Evolutionary conservation across 2,888 invertebrate species (phyloP), one percentile per base, ranked within the genome.

Genomic region (Sarcophaga carnaria): DNA sequence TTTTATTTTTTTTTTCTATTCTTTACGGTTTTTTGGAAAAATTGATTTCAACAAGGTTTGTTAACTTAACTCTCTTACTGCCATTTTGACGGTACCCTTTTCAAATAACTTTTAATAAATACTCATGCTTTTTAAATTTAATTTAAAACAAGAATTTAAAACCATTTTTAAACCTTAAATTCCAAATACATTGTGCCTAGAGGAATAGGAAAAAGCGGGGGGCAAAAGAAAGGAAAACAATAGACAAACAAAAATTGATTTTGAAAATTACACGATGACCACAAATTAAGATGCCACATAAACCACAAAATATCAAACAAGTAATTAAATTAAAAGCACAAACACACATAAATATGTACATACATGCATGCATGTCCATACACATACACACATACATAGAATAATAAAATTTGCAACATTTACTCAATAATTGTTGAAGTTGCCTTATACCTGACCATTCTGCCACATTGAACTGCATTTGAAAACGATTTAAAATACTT

Each of bases 261-360:
- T 81, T 81, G 67, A 72, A 87, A 78, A 78, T 79, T 71, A 79
- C 69, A 83, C 77, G 80, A 77, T 81, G 84, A 82, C 88, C 88
- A 86, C 84, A 86, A 86, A 88, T 88, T 86, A 84, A 84, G 84
- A 83, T 80, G 81, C 86, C 88, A 88, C 86, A 86, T 82, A 77
- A 84, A 80, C 88, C 86, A 67, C 84, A 82, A 83, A 77, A 88
- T 77, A 82, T 88, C 80, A 83, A 80, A 86, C 86, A 84, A 81
- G 81, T 88, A 88, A 88, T 88, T 88, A 86, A 88, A 86, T 83
- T 84, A 74, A 75, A 78, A 59, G 64, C 25, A 60, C 67, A 76
- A 10, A 37, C 37, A 47, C 27, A 14, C 22, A 37, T 8, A 45
- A 22, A 22, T 63, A 27, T 25, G 27, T 14, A 59, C 14, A 59